Evolutionary conservation across 2,797 vertebrate genomes (phyloP).

Genomic region (Amazonetta brasiliensis): DNA sequence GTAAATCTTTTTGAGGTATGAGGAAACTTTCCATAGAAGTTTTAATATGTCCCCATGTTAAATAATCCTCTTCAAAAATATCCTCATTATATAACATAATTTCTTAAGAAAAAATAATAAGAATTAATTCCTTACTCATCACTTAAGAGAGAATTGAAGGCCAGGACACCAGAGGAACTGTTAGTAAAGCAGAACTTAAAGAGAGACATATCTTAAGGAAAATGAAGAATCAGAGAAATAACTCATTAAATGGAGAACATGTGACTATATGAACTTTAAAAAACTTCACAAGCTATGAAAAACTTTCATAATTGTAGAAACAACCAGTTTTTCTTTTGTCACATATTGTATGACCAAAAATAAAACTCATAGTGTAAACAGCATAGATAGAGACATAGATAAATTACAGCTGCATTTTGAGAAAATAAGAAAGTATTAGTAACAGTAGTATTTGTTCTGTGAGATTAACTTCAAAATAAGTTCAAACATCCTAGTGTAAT

Average conservation of each 20-base stretch:
- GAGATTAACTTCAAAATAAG: slow-evolving; percentile 17
- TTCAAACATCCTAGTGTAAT: slow-evolving; percentile 16
- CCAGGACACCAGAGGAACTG: not conserved
- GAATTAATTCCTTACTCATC: not conserved
- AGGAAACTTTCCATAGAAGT: not conserved
- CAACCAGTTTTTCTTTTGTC: not conserved
- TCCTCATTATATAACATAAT: not conserved
- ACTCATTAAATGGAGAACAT: not conserved
- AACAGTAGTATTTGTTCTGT: not conserved
- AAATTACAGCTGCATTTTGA: not conserved
- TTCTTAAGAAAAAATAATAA: not conserved
- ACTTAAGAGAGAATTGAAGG: not conserved
- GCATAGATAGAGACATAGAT: not conserved
- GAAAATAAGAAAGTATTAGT: not conserved
- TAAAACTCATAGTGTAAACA: not conserved
- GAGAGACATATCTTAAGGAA: not conserved
- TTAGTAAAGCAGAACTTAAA: not conserved
- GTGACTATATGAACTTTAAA: not conserved
- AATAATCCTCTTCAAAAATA: not conserved
- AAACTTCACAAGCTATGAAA: not conserved
- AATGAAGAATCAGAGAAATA: not conserved
- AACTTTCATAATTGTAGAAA: not conserved
- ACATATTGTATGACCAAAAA: not conserved
- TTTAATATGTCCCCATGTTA: not conserved
- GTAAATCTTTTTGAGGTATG: not conserved